A percentile compares a stretch with the other conserved stretches of the same genome.
Conservation (phyloP, 1,140 invertebrate species). For the Protaetia brevitarsis region DNA sequence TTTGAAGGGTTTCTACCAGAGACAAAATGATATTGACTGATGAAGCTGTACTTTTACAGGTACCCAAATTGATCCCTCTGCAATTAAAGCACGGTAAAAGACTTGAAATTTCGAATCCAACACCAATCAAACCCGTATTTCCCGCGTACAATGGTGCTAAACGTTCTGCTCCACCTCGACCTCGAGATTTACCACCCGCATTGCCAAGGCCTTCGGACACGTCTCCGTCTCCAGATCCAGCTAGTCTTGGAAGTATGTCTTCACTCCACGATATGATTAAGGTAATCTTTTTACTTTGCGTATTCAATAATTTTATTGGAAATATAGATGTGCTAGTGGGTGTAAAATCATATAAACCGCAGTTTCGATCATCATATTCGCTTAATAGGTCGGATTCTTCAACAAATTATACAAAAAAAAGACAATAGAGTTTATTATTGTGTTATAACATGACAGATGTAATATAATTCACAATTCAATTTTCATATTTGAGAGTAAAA, state of each 20-base stretch:
- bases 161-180: conserved; percentile 56
- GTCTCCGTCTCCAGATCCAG: conserved; percentile 52
- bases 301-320: background rate
- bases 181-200: conserved; percentile 60
- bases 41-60: too few relatives aligned
- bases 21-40: too few relatives aligned
- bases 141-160: conserved; percentile 54
- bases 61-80: conserved; percentile 42
- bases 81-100: conserved; percentile 47
- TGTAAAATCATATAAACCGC: background rate
- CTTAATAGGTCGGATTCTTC: too few relatives aligned
- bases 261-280: conserved; percentile 70
- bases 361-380: too few relatives aligned
- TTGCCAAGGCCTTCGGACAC: conserved; percentile 57
- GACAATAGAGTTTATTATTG: too few relatives aligned
- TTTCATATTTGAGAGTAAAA: too few relatives aligned
- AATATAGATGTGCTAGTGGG: background rate
- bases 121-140: conserved; percentile 48
- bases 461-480: too few relatives aligned
- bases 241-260: conserved; percentile 69
- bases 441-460: too few relatives aligned
- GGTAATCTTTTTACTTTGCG: conserved; percentile 35
- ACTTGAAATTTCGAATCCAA: conserved; percentile 53
- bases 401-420: too few relatives aligned
- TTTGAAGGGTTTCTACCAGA: too few relatives aligned